Percentiles rank a stretch among this genome's conserved stretches.
phyloP scores from a whole-genome alignment of 1,140 invertebrate species.

The Leguminivora glycinivorella region DNA sequence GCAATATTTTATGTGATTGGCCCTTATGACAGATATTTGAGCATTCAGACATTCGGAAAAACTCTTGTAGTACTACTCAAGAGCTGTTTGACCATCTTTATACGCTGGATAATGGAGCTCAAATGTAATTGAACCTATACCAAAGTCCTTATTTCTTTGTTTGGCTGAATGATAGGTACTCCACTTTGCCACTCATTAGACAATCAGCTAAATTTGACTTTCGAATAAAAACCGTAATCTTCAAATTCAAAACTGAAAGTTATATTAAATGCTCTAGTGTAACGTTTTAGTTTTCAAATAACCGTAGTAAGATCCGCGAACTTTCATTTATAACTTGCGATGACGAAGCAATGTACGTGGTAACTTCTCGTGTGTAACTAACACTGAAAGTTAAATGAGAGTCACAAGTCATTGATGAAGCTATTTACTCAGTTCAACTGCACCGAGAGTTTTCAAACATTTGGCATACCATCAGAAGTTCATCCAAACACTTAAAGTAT shows the following conservation, averaged over 20 bases:
- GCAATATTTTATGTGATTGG: too few species aligned
- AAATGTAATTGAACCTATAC: too few species aligned
- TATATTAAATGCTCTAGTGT: neutral
- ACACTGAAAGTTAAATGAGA: slow-evolving; percentile 17
- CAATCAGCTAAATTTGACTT: too few species aligned
- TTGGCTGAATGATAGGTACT: too few species aligned
- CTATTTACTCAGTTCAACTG: slow-evolving; percentile 27
- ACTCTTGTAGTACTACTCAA: too few species aligned
- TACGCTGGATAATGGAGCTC: too few species aligned
- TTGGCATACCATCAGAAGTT: neutral
- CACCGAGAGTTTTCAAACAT: slow-evolving; percentile 26
- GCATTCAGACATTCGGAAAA: too few species aligned
- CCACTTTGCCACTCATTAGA: too few species aligned
- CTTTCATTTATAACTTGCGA: neutral
- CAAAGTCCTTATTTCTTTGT: too few species aligned
- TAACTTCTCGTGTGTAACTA: neutral
- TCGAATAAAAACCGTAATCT: too few species aligned
- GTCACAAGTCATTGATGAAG: slow-evolving; percentile 19
- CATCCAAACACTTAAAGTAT: neutral
- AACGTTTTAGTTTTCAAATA: neutral
- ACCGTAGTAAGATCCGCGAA: neutral
- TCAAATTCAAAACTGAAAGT: neutral
- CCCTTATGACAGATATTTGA: too few species aligned
- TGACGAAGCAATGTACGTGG: neutral
- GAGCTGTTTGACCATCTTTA: too few species aligned